A percentile compares a stretch with the other conserved stretches of the same genome.
phyloP scores from a whole-genome alignment of 2,113 vertebrate species.

The Actinemys pallida region DNA sequence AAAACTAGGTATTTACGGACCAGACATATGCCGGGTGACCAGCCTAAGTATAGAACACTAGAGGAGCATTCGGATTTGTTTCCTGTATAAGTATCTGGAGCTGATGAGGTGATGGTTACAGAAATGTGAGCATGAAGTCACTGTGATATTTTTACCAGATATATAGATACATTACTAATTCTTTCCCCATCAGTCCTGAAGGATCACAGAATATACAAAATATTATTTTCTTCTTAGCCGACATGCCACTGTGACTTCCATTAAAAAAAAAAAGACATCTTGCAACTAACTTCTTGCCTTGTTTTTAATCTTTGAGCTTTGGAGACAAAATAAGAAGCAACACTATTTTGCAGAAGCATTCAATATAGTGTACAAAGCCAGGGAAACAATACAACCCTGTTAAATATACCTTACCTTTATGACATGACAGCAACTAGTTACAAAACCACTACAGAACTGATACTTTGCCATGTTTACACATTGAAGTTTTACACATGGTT shows the following conservation, averaged over 20 bases:
- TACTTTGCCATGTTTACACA: background rate
- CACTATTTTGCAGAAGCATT: background rate
- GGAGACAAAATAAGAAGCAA: background rate
- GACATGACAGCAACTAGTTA: background rate
- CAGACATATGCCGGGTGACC: conserved; percentile 82
- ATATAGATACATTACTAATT: conserved; percentile 84
- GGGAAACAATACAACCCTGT: background rate
- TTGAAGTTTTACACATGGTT: conserved; percentile 3
- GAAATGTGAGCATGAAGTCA: conserved; percentile 87
- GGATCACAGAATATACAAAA: conserved; percentile 58
- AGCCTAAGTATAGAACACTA: conserved; percentile 85
- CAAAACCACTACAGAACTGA: background rate
- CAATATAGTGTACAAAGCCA: background rate
- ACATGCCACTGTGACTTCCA: background rate
- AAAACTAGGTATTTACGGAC: conserved; percentile 82
- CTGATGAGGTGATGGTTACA: conserved; percentile 85
- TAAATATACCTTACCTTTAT: background rate
- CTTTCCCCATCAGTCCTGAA: conserved; percentile 78
- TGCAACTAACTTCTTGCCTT: background rate
- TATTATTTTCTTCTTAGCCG: conserved; percentile 48
- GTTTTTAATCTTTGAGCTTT: background rate
- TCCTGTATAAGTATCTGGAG: conserved; percentile 83
- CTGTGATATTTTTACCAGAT: conserved; percentile 84
- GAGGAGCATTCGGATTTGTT: conserved; percentile 83
- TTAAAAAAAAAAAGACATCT: background rate